Percentiles rank a stretch among this genome's conserved stretches.
These are phyloP conservation scores for Scyliorhinus canicula DNA, from an alignment of 2,797 vertebrate species.

Conservation along the genomic window DNA sequence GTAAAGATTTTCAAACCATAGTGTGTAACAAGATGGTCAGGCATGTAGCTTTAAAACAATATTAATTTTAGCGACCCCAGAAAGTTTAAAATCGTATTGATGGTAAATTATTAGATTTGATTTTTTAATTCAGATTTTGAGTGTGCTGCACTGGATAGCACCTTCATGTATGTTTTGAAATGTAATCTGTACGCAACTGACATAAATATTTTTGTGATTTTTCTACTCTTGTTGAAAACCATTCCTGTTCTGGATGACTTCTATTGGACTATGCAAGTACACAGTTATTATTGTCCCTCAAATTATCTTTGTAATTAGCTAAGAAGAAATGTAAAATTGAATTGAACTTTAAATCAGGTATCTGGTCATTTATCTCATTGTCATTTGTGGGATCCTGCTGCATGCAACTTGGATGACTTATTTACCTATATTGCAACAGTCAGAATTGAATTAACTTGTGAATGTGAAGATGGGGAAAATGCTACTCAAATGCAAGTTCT, in stretches of 20 bases:
- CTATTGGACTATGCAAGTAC: not conserved
- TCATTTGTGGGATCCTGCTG: not conserved
- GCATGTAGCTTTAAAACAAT: not conserved
- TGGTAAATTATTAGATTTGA: not conserved
- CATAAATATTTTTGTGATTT: not conserved
- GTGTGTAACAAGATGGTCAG: not conserved
- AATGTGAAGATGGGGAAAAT: not conserved
- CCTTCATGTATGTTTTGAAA: not conserved
- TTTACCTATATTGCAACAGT: not conserved
- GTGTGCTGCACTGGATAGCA: not conserved
- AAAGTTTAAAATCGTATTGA: not conserved
- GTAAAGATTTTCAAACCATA: not conserved
- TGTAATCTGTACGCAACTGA: not conserved
- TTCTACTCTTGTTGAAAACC: not conserved
- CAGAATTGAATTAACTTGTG: not conserved
- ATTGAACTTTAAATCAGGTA: not conserved
- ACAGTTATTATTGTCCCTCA: not conserved
- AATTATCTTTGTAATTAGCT: not conserved
- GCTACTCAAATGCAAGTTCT: not conserved
- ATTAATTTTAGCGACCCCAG: not conserved
- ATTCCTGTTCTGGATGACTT: not conserved
- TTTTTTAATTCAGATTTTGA: slow-evolving; percentile 1
- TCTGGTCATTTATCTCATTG: not conserved
- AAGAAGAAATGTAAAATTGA: not conserved
- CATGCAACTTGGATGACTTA: not conserved